phyloP scores from a whole-genome alignment of 2,888 invertebrate genomes.

The Myopa testacea region DNA sequence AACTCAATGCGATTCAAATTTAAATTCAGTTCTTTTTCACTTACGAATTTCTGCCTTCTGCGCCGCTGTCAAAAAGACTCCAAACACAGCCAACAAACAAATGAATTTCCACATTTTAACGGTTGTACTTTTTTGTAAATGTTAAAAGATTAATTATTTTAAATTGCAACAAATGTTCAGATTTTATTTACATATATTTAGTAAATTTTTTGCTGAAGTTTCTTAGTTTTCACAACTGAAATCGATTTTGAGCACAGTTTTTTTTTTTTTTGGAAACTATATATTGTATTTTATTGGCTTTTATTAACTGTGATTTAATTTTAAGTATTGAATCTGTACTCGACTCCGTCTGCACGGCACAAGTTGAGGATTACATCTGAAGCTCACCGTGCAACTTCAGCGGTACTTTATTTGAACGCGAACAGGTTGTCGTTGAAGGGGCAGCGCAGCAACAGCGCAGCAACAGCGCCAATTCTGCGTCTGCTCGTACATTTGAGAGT shows the following conservation, averaged over 20 bases:
- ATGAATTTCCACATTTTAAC: slow-evolving; percentile 55
- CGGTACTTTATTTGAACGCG: slow-evolving; percentile 8
- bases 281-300: slow-evolving; percentile 25
- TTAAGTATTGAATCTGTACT: slow-evolving; percentile 1
- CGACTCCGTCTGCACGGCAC: slow-evolving; percentile 47
- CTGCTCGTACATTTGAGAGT: too few species aligned
- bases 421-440: not conserved
- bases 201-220: too few species aligned
- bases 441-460: not conserved
- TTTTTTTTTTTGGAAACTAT: slow-evolving; percentile 3
- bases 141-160: slow-evolving; percentile 20
- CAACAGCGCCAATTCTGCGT: not conserved
- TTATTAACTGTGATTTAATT: not conserved
- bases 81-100: slow-evolving; percentile 50
- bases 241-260: slow-evolving; percentile 34
- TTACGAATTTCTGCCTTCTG: slow-evolving; percentile 55
- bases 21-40: slow-evolving; percentile 40
- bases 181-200: too few species aligned
- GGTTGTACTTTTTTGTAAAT: slow-evolving; percentile 37
- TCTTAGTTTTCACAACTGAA: too few species aligned
- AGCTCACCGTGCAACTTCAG: slow-evolving; percentile 44
- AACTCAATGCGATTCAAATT: not conserved
- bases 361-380: slow-evolving; percentile 52
- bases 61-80: slow-evolving; percentile 53
- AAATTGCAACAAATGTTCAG: slow-evolving; percentile 1